phyloP scores from a whole-genome alignment of 1,140 invertebrate genomes.

The Papilio xuthus region DNA sequence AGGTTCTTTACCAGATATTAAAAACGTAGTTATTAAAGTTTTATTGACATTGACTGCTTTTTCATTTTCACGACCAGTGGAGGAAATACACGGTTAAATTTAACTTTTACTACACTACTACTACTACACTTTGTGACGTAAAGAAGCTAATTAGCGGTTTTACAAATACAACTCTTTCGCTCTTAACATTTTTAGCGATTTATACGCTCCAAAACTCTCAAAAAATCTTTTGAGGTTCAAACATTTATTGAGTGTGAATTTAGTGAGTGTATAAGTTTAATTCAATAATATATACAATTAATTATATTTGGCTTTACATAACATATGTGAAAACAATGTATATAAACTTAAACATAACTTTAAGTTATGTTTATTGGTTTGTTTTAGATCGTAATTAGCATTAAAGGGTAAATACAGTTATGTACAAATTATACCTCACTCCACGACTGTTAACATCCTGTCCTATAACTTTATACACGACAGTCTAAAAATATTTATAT shows the following conservation, averaged over 20 bases:
- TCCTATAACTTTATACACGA: no score
- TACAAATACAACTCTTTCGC: background rate
- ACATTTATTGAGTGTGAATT: no score
- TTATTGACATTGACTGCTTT: constrained; percentile 22
- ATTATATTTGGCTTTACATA: no score
- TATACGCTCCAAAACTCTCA: background rate
- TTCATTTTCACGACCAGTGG: no score
- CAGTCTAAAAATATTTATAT: no score
- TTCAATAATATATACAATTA: no score
- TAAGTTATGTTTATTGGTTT: background rate
- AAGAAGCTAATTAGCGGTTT: constrained; percentile 6
- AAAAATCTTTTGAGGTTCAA: background rate
- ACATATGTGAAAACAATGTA: background rate
- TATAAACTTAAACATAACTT: background rate
- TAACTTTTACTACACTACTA: background rate
- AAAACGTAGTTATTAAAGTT: no score
- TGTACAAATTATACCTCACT: background rate
- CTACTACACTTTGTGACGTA: background rate
- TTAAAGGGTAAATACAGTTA: background rate
- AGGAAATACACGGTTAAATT: background rate
- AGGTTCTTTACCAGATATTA: no score
- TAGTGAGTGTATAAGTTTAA: no score
- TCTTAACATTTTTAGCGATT: background rate
- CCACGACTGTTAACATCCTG: no score
- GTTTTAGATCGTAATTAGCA: constrained; percentile 8